Evolutionary conservation across 2,113 vertebrate genomes (phyloP).

Genomic region (Oreochromis niloticus): DNA sequence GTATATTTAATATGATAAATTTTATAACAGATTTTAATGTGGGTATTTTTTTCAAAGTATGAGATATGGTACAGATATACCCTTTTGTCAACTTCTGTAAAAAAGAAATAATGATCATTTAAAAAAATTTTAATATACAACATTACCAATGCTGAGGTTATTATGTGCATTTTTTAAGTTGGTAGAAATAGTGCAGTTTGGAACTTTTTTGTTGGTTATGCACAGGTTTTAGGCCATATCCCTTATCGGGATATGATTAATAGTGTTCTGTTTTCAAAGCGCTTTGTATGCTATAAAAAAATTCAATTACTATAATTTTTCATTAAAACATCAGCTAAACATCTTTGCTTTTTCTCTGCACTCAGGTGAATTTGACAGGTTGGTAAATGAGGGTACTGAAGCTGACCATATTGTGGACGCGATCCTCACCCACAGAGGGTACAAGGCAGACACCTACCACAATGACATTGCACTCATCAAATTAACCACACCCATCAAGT

Average conservation of each 20-base stretch:
- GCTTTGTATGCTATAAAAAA: not conserved
- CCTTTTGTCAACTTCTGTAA: not conserved
- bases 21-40: not conserved
- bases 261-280: not conserved
- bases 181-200: not conserved
- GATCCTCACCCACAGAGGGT: slow-evolving; percentile 73
- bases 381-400: slow-evolving; percentile 65
- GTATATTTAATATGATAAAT: not conserved
- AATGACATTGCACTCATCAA: slow-evolving; percentile 88
- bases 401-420: slow-evolving; percentile 57
- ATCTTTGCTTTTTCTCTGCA: not conserved
- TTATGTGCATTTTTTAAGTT: not conserved
- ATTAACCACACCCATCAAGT: slow-evolving; percentile 75
- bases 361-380: slow-evolving; percentile 83
- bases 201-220: not conserved
- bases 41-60: not conserved
- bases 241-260: not conserved
- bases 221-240: not conserved
- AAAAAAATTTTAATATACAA: rapidly evolving
- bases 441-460: slow-evolving; percentile 71
- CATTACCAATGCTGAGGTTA: not conserved
- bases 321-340: not conserved
- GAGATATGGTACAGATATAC: not conserved
- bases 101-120: not conserved
- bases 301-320: not conserved